Conservation (phyloP, 2,797 vertebrate species). For the Alexandromys oeconomus region DNA sequence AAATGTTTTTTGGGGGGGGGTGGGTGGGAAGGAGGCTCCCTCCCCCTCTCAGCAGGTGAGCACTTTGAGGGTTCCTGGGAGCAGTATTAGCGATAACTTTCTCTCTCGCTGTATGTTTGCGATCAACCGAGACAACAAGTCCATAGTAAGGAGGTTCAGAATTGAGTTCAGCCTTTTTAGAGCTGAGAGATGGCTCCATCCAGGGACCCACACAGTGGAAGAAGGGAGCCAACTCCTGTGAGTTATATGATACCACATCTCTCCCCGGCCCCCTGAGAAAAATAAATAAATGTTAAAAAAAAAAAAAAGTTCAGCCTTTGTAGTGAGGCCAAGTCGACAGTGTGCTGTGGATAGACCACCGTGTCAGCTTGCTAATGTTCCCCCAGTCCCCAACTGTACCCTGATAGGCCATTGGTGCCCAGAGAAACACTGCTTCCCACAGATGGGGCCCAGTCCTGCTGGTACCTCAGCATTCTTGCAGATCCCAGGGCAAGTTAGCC, state of each 20-base stretch:
- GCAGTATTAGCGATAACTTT: not conserved
- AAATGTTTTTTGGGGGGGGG: not conserved
- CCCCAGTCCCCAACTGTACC: not conserved
- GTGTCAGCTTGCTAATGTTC: not conserved
- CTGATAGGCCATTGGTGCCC: not conserved
- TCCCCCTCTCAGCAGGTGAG: not conserved
- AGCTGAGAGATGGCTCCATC: not conserved
- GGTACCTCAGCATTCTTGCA: not conserved
- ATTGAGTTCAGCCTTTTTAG: not conserved
- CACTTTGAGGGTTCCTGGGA: not conserved
- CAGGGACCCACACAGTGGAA: not conserved
- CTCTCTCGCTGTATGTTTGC: slow-evolving; percentile 35
- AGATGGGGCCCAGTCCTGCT: not conserved
- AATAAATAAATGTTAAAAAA: not conserved
- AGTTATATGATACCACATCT: not conserved
- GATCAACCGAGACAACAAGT: not conserved
- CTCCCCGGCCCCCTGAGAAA: not conserved
- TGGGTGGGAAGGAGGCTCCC: not conserved
- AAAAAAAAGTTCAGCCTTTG: not conserved
- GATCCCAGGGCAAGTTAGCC: not conserved
- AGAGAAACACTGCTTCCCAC: not conserved
- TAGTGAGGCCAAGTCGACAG: not conserved
- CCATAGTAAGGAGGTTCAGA: not conserved
- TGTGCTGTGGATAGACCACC: not conserved
- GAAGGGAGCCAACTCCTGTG: not conserved